Evolutionary conservation across 2,888 invertebrate species (phyloP).

Genomic region (Silvanus unidentatus): DNA sequence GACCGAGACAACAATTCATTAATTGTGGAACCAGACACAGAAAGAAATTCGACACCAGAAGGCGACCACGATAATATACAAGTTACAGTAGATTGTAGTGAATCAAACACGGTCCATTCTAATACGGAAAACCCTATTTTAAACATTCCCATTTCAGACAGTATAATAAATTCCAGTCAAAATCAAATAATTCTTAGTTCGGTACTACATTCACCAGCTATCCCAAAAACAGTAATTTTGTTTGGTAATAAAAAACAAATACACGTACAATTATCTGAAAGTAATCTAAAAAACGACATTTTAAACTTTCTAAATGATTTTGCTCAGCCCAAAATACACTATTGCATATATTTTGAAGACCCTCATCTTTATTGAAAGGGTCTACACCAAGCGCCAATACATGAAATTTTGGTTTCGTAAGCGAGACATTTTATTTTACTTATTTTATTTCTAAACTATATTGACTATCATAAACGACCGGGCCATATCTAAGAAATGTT

Average conservation of each 20-base stretch:
- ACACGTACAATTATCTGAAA: constrained; percentile 6
- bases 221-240: constrained; percentile 1
- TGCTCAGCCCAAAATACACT: constrained; percentile 5
- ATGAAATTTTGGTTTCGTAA: too few relatives aligned
- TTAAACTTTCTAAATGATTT: constrained; percentile 6
- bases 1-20: too few relatives aligned
- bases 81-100: too few relatives aligned
- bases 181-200: constrained; percentile 3
- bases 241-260: constrained; percentile 7
- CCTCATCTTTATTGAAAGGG: too few relatives aligned
- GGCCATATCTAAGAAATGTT: too few relatives aligned
- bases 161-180: not conserved
- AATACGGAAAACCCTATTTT: not conserved
- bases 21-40: too few relatives aligned
- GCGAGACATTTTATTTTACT: too few relatives aligned
- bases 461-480: too few relatives aligned
- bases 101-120: not conserved
- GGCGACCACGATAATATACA: too few relatives aligned
- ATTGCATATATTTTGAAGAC: constrained; percentile 12
- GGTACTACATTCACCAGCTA: not conserved
- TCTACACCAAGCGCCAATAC: too few relatives aligned
- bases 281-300: constrained; percentile 6
- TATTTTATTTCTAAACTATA: too few relatives aligned
- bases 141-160: constrained; percentile 3
- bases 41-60: too few relatives aligned